phyloP scores from a whole-genome alignment of 2,888 invertebrate species.

The Cerastoderma edule region DNA sequence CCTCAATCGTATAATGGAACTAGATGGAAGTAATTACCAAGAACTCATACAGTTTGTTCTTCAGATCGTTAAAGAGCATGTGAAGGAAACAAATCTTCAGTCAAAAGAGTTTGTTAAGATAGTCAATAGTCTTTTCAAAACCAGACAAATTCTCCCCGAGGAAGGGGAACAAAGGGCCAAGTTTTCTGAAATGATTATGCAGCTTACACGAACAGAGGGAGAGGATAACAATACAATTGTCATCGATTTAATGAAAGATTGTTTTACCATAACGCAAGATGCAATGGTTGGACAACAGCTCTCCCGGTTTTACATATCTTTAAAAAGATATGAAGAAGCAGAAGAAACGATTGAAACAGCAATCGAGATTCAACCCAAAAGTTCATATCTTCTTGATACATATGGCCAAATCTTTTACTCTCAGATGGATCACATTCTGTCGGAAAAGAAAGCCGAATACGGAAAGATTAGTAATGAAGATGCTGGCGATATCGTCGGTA shows the following conservation, averaged over 20 bases:
- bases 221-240: slow-evolving; percentile 58
- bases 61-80: slow-evolving; percentile 21
- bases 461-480: slow-evolving; percentile 42
- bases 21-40: slow-evolving; percentile 3
- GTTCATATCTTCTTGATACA: slow-evolving; percentile 74
- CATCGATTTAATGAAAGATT: slow-evolving; percentile 56
- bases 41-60: slow-evolving; percentile 35
- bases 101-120: slow-evolving; percentile 41
- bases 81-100: slow-evolving; percentile 27
- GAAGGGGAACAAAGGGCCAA: slow-evolving; percentile 41
- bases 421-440: slow-evolving; percentile 47
- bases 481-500: slow-evolving; percentile 52
- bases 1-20: slow-evolving; percentile 15
- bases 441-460: slow-evolving; percentile 29
- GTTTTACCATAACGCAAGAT: slow-evolving; percentile 65
- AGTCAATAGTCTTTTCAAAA: slow-evolving; percentile 45
- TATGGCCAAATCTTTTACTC: slow-evolving; percentile 67
- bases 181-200: slow-evolving; percentile 70
- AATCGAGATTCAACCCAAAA: slow-evolving; percentile 56
- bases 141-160: slow-evolving; percentile 32
- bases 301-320: slow-evolving; percentile 68
- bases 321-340: slow-evolving; percentile 64
- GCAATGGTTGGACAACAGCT: slow-evolving; percentile 74
- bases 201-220: slow-evolving; percentile 54
- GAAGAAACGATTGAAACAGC: slow-evolving; percentile 59